Base-by-base conservation (phyloP, 2,797 vertebrate species). In the Channallabes apus region DNA sequence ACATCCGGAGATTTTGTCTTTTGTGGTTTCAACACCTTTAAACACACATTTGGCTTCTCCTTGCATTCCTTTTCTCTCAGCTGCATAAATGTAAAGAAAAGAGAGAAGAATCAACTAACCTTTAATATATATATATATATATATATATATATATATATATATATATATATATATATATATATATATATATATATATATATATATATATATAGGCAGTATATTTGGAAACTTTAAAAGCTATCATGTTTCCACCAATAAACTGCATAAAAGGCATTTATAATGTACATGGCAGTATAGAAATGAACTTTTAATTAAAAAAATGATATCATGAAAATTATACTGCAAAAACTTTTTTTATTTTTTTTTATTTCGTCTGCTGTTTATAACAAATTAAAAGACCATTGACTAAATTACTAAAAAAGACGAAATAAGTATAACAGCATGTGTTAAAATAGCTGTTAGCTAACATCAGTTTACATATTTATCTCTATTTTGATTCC, bases 1-100 rank as follows among this genome's bases (percentile, higher is more conserved):
- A 92, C 86, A 84, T 95, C 92, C 3, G 91, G 93, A 22, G 94
- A 96, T 90, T 94, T 95, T 88, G 94, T 95, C 92, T 96, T 95
- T 88, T 93, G 92, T 54, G 89, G 77, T 83, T 94, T 94, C 65
- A 89, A 87, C 84, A 93, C 94, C 15, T 93, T 95, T 82, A 91
- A 90, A 88, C 83, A 93, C 38, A 94, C 78, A 69, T 92, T 93
- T 77, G 92, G 86, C 86, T 93, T 96, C 75, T 96, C 96, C 82
- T 94, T 94, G 9, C 92, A 94, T 91, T 95, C 93, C 35, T 92
- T 94, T 73, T 89, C 90, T 87, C 88, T 91, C 41, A 85, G 68
- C 91, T 91, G 73, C 6, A 86, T 35, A 41, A 20, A 51, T 18
- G 87, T 72, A 86, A 59, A 73, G 54, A 75, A 38, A 67, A 84